phyloP scores from a whole-genome alignment of 1,140 invertebrate species.

The Drosophila albomicans region DNA sequence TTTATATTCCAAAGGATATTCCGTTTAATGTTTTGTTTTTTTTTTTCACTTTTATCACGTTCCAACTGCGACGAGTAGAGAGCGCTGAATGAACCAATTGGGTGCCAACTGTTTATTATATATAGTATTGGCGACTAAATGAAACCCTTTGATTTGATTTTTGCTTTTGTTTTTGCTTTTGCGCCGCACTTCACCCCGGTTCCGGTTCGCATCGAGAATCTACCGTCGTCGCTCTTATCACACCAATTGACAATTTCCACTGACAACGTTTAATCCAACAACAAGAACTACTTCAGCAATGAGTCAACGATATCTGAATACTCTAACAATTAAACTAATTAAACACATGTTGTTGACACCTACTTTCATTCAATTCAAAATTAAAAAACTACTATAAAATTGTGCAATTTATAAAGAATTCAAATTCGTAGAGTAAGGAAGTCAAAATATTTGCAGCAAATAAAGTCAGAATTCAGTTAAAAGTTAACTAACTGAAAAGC shows the following conservation, averaged over 20 bases:
- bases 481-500: no score
- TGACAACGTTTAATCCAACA: constrained; percentile 67
- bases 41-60: not conserved
- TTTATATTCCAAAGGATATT: not conserved
- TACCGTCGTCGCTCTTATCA: constrained; percentile 46
- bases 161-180: not conserved
- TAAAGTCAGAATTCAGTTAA: no score
- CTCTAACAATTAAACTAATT: constrained; percentile 1
- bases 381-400: no score
- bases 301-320: constrained; percentile 4
- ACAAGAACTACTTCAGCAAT: not conserved
- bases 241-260: constrained; percentile 71
- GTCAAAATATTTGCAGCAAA: no score
- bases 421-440: no score
- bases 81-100: constrained; percentile 56
- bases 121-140: constrained; percentile 54
- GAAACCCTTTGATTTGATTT: constrained; percentile 55
- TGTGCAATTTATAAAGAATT: no score
- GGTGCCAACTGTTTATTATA: constrained; percentile 50
- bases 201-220: constrained; percentile 20
- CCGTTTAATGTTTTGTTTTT: not conserved
- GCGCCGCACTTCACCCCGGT: constrained; percentile 17
- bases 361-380: no score
- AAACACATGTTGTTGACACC: no score
- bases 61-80: constrained; percentile 48